Evolutionary conservation across 2,888 invertebrate species (phyloP).

Genomic region (Drosophila merina): DNA sequence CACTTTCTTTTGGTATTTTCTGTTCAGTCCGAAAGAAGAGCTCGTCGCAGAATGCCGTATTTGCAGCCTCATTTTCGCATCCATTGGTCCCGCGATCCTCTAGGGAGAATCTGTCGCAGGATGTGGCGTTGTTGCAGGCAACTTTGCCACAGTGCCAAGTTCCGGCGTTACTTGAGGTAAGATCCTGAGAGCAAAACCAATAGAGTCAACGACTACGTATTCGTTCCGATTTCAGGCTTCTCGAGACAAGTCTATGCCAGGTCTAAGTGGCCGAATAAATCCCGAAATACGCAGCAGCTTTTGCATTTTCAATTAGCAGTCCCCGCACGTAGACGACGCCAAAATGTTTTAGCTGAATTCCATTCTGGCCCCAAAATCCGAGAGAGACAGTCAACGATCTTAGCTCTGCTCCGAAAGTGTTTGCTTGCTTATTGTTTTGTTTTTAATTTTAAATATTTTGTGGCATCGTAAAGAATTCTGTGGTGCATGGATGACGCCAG

Average conservation of each 20-base stretch:
- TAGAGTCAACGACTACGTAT: neutral
- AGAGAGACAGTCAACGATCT: constrained; percentile 23
- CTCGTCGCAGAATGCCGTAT: constrained; percentile 25
- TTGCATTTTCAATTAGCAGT: constrained; percentile 3
- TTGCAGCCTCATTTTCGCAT: constrained; percentile 20
- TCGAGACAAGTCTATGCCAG: constrained; percentile 53
- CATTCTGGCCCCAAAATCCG: constrained; percentile 2
- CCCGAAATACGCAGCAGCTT: constrained; percentile 15
- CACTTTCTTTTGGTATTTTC: neutral
- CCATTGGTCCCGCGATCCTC: constrained; percentile 4
- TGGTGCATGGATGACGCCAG: constrained; percentile 23
- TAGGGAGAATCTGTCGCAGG: constrained; percentile 7
- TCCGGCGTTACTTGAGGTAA: constrained; percentile 51
- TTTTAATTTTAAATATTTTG: constrained; percentile 11
- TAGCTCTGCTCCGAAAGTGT: neutral
- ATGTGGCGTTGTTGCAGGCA: constrained; percentile 24
- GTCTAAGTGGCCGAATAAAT: constrained; percentile 29
- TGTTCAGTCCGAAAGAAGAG: constrained; percentile 6
- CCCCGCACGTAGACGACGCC: constrained; percentile 41
- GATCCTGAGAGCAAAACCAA: neutral
- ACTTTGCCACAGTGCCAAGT: constrained; percentile 41
- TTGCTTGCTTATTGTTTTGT: neutral
- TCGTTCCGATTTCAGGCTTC: constrained; percentile 33
- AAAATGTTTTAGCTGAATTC: constrained; percentile 28
- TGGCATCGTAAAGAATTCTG: constrained; percentile 12